These are phyloP conservation scores for Dryobates pubescens DNA, from an alignment of 2,797 vertebrate genomes.

Conservation along the genomic window DNA sequence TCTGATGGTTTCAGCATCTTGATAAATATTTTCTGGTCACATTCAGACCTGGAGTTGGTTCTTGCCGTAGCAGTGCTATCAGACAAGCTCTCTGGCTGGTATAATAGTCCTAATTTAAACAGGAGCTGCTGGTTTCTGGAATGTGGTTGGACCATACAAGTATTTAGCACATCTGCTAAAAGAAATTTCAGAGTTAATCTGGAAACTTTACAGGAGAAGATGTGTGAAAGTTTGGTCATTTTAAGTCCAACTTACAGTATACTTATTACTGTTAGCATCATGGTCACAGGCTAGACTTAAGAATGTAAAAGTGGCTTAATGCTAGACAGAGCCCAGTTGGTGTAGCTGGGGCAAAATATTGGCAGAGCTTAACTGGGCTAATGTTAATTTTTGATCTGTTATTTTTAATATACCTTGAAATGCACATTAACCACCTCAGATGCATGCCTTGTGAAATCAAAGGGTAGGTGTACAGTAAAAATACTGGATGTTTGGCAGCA, in stretches of 20 bases:
- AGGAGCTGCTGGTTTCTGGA: background rate
- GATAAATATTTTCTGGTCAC: background rate
- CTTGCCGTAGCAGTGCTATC: background rate
- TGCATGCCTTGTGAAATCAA: conserved; percentile 35
- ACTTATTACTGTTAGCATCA: background rate
- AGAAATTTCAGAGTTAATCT: background rate
- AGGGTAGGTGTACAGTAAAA: background rate
- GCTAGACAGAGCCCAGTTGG: background rate
- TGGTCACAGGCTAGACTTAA: background rate
- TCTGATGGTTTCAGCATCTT: background rate
- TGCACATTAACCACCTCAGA: conserved; percentile 5
- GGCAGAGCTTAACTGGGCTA: background rate
- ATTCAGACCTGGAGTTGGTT: background rate
- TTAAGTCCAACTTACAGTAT: background rate
- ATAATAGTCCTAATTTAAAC: background rate
- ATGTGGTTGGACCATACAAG: background rate
- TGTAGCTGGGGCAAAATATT: background rate
- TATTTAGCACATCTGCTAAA: background rate
- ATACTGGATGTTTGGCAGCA: background rate
- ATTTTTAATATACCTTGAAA: conserved; percentile 31
- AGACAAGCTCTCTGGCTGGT: background rate
- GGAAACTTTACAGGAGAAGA: background rate
- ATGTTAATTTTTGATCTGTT: conserved; percentile 31
- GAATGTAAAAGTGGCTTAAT: background rate
- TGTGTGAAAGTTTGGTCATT: background rate